phyloP scores from a whole-genome alignment of 2,888 invertebrate genomes.

The Phyto melanocephala region DNA sequence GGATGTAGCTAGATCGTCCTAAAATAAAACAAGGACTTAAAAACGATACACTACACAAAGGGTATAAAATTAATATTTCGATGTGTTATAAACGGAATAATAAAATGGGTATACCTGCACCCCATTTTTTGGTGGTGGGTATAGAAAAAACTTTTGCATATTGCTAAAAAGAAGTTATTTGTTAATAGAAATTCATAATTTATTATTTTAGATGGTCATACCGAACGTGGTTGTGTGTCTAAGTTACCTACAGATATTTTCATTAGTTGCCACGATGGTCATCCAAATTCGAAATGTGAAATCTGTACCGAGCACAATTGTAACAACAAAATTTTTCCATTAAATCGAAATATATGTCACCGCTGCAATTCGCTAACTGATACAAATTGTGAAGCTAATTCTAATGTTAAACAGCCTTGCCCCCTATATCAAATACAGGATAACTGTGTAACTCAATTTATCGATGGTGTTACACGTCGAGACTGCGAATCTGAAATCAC shows the following conservation, averaged over 20 bases:
- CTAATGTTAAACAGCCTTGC: conserved; percentile 54
- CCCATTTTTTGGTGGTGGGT: too few relatives aligned
- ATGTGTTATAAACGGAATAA: too few relatives aligned
- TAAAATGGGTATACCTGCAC: too few relatives aligned
- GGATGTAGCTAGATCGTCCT: too few relatives aligned
- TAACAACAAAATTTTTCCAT: conserved; percentile 65
- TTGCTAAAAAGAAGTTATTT: too few relatives aligned
- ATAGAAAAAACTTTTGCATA: too few relatives aligned
- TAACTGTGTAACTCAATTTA: conserved; percentile 65
- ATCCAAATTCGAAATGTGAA: conserved; percentile 47
- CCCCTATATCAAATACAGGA: conserved; percentile 63
- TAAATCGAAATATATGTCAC: conserved; percentile 63
- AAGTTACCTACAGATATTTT: conserved; percentile 58
- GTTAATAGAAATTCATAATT: too few relatives aligned
- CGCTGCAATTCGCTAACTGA: conserved; percentile 66
- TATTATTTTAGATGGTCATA: conserved; percentile 65
- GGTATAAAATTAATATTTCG: too few relatives aligned
- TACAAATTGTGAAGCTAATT: conserved; percentile 61
- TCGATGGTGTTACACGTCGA: conserved; percentile 65
- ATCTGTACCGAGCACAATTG: conserved; percentile 65
- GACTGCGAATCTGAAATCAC: conserved; percentile 66
- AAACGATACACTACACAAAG: too few relatives aligned
- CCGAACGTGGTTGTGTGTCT: conserved; percentile 67
- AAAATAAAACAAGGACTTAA: too few relatives aligned
- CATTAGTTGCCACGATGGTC: conserved; percentile 59